Conservation (phyloP, 2,797 vertebrate species). For the Enteromius thamalakanensis region DNA sequence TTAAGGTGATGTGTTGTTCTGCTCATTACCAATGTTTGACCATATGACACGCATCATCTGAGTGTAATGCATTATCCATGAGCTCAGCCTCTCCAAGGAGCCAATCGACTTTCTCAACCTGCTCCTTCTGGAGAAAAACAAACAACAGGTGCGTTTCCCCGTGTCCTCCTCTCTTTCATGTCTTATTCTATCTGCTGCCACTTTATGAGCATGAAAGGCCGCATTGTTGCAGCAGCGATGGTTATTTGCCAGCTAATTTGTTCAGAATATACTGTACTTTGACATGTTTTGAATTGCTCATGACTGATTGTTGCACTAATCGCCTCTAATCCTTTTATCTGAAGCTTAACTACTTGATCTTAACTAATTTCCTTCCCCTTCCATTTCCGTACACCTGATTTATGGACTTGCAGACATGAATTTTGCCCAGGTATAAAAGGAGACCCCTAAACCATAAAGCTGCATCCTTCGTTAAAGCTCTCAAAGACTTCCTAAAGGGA, state of each 20-base stretch:
- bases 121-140: conserved; percentile 60
- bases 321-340: conserved; percentile 27
- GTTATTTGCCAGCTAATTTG: neutral
- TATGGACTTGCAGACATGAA: conserved; percentile 1
- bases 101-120: conserved; percentile 53
- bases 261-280: neutral
- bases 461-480: conserved; percentile 62
- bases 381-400: conserved; percentile 39
- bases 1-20: conserved; percentile 53
- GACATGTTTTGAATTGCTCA: neutral
- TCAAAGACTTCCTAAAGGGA: conserved; percentile 77
- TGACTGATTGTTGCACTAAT: conserved; percentile 8
- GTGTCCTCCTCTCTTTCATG: conserved; percentile 53
- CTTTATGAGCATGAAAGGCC: neutral
- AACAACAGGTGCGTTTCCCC: conserved; percentile 58
- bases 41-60: conserved; percentile 50
- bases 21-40: conserved; percentile 57
- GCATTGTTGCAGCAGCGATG: neutral
- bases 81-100: conserved; percentile 55
- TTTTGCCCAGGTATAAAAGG: conserved; percentile 44
- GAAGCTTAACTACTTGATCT: conserved; percentile 25
- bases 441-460: conserved; percentile 50
- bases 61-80: conserved; percentile 56
- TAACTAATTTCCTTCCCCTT: conserved; percentile 24
- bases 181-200: conserved; percentile 49